Base-by-base conservation (phyloP, 2,797 vertebrate species). In the Hipposideros larvatus region DNA sequence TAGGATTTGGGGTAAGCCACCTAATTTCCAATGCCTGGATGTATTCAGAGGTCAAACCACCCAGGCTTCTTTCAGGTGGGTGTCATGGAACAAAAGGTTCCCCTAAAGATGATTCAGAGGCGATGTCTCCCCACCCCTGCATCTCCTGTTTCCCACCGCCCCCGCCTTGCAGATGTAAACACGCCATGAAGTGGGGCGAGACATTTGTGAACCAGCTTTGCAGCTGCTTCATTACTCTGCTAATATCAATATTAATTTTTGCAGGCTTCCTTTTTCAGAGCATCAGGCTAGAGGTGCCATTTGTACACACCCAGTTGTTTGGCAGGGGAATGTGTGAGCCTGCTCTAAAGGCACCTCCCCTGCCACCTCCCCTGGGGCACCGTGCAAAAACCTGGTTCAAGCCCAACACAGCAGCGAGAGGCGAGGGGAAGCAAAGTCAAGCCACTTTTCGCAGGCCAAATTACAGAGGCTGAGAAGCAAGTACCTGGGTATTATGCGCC, bases 211-310 rank as follows among this genome's bases (percentile, higher is more conserved):
- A 96, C 71, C 88, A 96, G 85, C 94, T 97, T 96, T 90, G 90
- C 95, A 98, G 88, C 87, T 94, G 95, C 87, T 96, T 90, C 61
- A 46, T 96, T 94, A 87, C 85, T 91, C 77, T 34, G 59, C 91
- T 96, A 86, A 95, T 93, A 95, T 94, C 95, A 97, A 87, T 97
- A 96, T 80, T 97, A 96, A 98, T 98, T 98, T 94, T 93, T 97
- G 93, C 90, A 97, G 96, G 91, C 95, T 98, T 97, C 92, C 70
- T 96, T 97, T 96, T 88, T 96, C 95, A 97, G 92, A 94, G 59
- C 48, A 57, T 0, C 57, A 70, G 48, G 59, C 91, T 92, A 24
- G 26, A 97, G 82, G 92, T 90, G 87, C 97, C 97, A 97, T 89
- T 97, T 94, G 87, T 87, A 94, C 34, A 92, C 68, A 89, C 91